Evolutionary conservation across 2,113 vertebrate genomes (phyloP), one percentile per base, ranked within the genome.

Genomic region (Pithys albifrons): DNA sequence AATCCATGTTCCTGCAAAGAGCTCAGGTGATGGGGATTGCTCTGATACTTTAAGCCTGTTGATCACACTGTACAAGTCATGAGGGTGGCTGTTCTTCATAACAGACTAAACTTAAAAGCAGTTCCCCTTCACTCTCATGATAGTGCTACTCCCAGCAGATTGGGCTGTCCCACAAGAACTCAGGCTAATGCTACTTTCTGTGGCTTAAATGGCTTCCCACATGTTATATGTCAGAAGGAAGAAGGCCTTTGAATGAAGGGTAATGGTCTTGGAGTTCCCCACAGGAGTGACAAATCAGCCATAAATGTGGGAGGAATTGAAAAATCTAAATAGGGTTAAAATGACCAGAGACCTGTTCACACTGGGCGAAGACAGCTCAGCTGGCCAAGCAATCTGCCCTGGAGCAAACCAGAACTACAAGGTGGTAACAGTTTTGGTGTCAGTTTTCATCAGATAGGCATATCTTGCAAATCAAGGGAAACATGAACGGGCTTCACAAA

Each of bases 41-140:
- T 92, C 35, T 89, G 87, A 82, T 92, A 82, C 70, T 85, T 91
- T 90, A 96, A 95, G 78, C 64, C 64, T 71, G 55, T 66, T 73
- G 75, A 85, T 88, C 79, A 91, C 77, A 77, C 35, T 75, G 69
- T 20, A n/a, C 43, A 84, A 84, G 66, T 79, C 88, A 93, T 43
- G 64, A 88, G 67, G 16, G 33, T 80, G 51, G 35, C 52, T 59
- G 78, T 27, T 65, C 71, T 18, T 84, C 49, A 27, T 10, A 37
- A 33, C 81, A 85, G 39, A 18, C 31, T 79, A 20, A 17, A 20
- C 39, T 81, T 90, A n/a, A 51, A 81, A 64, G 12, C 1, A 1
- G 24, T 55, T 77, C 51, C 73, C 33, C 75, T 66, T 85, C 61
- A 33, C 71, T 85, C 74, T 33, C 70, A 51, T 54, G 66, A 69